Conservation (phyloP, 2,113 vertebrate genomes). For the Scolopax mira region DNA sequence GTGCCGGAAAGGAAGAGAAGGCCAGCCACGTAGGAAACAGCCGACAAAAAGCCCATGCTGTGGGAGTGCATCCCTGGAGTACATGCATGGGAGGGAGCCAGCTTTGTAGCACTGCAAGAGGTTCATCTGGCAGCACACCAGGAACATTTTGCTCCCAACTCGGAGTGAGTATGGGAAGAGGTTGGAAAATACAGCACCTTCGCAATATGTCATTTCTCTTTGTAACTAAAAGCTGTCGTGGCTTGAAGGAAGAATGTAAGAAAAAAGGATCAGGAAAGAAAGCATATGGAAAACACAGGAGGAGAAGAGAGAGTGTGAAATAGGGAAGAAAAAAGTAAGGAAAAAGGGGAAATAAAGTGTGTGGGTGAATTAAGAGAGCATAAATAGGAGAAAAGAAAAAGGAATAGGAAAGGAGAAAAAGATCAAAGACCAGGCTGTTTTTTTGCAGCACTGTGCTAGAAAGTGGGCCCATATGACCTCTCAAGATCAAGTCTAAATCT, state of each 20-base stretch:
- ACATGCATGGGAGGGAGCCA: constrained; percentile 28
- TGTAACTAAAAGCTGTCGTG: not conserved
- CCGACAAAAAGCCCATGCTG: not conserved
- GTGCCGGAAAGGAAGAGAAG: not conserved
- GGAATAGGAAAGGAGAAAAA: not conserved
- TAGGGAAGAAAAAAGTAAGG: not conserved
- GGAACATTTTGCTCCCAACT: constrained; percentile 60
- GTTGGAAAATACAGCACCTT: constrained; percentile 52
- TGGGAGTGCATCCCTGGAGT: constrained; percentile 39
- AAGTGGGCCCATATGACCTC: not conserved
- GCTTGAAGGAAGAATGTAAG: not conserved
- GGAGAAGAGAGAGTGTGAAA: not conserved
- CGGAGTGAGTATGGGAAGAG: not conserved
- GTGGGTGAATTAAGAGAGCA: not conserved
- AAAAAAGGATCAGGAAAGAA: not conserved
- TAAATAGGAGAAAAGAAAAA: not conserved
- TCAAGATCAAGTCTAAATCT: not conserved
- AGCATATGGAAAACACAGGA: not conserved
- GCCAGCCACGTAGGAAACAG: not conserved
- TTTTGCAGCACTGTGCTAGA: not conserved
- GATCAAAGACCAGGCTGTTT: not conserved
- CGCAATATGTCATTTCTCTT: constrained; percentile 27
- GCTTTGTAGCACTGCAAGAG: constrained; percentile 27
- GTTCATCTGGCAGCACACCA: constrained; percentile 60
- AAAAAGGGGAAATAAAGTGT: not conserved